Conservation (phyloP, 2,888 invertebrate genomes). For the Athalia circularis region DNA sequence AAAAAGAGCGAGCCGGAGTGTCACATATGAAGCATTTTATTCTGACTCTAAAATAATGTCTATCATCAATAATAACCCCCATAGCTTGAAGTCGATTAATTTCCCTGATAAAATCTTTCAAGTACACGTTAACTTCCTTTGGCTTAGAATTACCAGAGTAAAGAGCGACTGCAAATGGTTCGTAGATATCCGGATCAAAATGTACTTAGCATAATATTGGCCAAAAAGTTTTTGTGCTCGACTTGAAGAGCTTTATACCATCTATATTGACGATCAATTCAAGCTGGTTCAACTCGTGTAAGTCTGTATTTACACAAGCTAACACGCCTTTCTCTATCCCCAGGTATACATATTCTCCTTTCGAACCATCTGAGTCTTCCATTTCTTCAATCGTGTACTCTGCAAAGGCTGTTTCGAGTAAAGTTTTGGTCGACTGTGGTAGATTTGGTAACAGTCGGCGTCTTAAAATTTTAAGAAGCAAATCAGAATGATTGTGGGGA, state of each 20-base stretch:
- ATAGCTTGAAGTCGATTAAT: not conserved
- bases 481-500: conserved; percentile 40
- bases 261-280: conserved; percentile 22
- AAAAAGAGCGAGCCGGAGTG: conserved; percentile 47
- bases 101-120: conserved; percentile 4
- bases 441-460: conserved; percentile 41
- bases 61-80: not conserved
- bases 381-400: conserved; percentile 39
- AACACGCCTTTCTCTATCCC: conserved; percentile 10
- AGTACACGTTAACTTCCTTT: not conserved
- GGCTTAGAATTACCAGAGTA: conserved; percentile 11
- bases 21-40: conserved; percentile 49
- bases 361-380: conserved; percentile 19
- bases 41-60: conserved; percentile 9
- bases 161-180: conserved; percentile 11
- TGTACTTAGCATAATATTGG: conserved; percentile 8
- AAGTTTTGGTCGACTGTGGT: conserved; percentile 47
- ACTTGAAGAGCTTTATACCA: conserved; percentile 26
- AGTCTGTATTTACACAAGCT: conserved; percentile 14
- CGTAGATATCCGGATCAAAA: not conserved
- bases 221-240: conserved; percentile 26
- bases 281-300: conserved; percentile 14
- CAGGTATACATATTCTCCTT: conserved; percentile 44
- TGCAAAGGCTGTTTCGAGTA: conserved; percentile 35
- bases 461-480: conserved; percentile 46